Evolutionary conservation across 2,888 invertebrate species (phyloP).

Genomic region (Gryllus longicercus): DNA sequence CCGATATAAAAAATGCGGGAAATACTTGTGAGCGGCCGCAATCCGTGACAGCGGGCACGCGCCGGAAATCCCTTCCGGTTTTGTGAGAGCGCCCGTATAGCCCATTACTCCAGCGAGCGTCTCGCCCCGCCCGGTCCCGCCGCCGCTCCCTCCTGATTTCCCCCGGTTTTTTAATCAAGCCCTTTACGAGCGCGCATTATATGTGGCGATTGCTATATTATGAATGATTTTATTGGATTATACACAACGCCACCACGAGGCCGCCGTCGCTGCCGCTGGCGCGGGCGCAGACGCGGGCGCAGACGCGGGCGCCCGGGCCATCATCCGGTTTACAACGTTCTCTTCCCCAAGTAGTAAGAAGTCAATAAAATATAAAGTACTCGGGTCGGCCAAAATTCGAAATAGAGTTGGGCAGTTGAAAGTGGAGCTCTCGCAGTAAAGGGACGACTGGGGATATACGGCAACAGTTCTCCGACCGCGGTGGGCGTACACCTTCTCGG

Average conservation of each 20-base stretch:
- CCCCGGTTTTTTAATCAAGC: neutral
- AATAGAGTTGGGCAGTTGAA: neutral
- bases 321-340: neutral
- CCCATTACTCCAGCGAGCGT: neutral
- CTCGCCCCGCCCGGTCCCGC: neutral
- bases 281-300: neutral
- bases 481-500: too few relatives aligned
- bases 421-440: neutral
- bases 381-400: conserved; percentile 7
- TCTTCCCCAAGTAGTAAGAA: conserved; percentile 8
- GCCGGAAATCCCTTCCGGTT: neutral
- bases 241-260: neutral
- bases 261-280: neutral
- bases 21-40: too few relatives aligned
- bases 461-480: neutral
- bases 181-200: neutral
- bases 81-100: neutral
- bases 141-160: neutral
- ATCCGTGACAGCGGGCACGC: neutral
- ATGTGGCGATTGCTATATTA: conserved; percentile 17
- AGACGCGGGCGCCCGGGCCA: neutral
- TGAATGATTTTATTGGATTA: conserved; percentile 17
- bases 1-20: too few relatives aligned
- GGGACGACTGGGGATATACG: neutral
- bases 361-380: conserved; percentile 9